Conservation (phyloP, 2,888 invertebrate species). For the Tetropium fuscum region DNA sequence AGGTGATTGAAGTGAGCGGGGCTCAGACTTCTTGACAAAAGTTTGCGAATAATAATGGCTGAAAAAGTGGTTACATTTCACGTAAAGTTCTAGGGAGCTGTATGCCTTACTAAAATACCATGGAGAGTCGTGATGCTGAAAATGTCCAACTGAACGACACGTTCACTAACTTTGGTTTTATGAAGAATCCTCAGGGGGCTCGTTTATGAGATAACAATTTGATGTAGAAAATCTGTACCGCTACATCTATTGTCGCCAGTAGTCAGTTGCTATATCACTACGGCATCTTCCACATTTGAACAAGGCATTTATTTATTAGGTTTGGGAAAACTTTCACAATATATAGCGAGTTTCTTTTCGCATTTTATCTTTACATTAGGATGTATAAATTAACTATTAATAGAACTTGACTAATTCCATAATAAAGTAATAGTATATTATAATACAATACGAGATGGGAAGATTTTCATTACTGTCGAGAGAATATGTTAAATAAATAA, state of each 20-base stretch:
- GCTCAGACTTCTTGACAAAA: no score
- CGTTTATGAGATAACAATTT: constrained; percentile 41
- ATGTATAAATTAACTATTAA: constrained; percentile 38
- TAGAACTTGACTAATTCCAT: constrained; percentile 36
- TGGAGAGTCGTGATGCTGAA: constrained; percentile 27
- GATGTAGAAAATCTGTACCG: constrained; percentile 30
- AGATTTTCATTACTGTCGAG: no score
- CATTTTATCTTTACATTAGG: constrained; percentile 33
- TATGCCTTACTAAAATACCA: constrained; percentile 24
- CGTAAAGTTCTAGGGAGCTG: constrained; percentile 18
- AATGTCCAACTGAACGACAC: constrained; percentile 35
- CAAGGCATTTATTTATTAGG: not conserved
- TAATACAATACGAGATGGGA: no score
- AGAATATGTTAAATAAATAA: no score
- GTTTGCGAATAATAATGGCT: constrained; percentile 21
- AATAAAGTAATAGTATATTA: no score
- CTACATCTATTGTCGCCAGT: constrained; percentile 21
- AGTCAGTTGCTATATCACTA: constrained; percentile 22
- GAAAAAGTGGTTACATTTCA: constrained; percentile 25
- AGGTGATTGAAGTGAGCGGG: no score
- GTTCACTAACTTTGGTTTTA: constrained; percentile 42
- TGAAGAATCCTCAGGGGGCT: constrained; percentile 39
- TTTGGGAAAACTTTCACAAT: constrained; percentile 28
- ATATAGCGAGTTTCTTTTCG: constrained; percentile 36
- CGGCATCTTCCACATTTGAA: not conserved